Evolutionary conservation across 1,140 invertebrate genomes (phyloP).

Genomic region (Diorhabda elongata): DNA sequence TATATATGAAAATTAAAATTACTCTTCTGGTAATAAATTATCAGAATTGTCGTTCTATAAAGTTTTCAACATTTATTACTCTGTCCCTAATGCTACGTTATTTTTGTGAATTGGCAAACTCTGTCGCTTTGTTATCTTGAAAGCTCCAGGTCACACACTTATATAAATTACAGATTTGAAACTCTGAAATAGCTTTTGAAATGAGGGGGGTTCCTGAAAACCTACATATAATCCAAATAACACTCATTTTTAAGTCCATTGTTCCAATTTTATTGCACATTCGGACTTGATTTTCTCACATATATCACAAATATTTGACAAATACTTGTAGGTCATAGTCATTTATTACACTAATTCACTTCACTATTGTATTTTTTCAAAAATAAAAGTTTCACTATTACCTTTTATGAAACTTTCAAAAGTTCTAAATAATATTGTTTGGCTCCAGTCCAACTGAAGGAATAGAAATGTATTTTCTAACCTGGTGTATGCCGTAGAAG

Average conservation of each 20-base stretch:
- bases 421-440: neutral
- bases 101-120: no score
- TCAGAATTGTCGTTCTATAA: no score
- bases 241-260: neutral
- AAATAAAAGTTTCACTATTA: neutral
- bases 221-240: neutral
- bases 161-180: no score
- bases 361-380: neutral
- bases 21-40: no score
- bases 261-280: slow-evolving; percentile 13
- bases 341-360: neutral
- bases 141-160: no score
- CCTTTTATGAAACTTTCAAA: neutral
- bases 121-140: no score
- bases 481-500: slow-evolving; percentile 8
- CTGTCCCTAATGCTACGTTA: no score
- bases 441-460: neutral
- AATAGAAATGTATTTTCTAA: slow-evolving; percentile 2
- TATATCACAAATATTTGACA: slow-evolving; percentile 14
- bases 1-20: no score
- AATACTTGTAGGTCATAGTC: slow-evolving; percentile 1
- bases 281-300: slow-evolving; percentile 13
- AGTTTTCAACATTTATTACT: no score
- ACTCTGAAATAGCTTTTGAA: no score
- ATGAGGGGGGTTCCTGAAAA: neutral